These are phyloP conservation scores for Trisateles emortualis DNA, from an alignment of 2,888 invertebrate genomes.

Conservation along the genomic window DNA sequence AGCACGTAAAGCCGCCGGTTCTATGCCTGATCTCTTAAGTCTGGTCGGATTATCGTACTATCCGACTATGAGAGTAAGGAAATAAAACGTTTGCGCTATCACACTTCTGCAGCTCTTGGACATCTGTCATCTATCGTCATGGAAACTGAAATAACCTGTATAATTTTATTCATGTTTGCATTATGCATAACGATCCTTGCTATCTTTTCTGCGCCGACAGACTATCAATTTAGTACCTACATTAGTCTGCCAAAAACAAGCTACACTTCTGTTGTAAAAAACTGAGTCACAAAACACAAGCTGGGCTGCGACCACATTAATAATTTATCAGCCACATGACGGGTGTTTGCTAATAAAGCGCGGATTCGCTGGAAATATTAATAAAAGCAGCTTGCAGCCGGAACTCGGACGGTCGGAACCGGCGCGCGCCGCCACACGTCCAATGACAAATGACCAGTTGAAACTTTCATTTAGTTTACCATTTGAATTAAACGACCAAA, in stretches of 20 bases:
- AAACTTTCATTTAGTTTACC: conserved; percentile 80
- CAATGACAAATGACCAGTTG: conserved; percentile 83
- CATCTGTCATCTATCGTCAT: no score
- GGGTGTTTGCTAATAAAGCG: conserved; percentile 87
- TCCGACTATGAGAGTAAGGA: no score
- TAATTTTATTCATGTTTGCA: no score
- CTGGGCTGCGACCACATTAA: conserved; percentile 83
- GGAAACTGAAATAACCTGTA: no score
- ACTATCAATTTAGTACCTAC: conserved; percentile 30
- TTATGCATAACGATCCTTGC: no score
- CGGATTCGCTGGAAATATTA: conserved; percentile 85
- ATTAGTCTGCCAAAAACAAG: conserved; percentile 47
- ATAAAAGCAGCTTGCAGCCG: conserved; percentile 84
- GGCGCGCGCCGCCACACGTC: conserved; percentile 54
- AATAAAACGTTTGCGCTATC: no score
- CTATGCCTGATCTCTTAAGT: no score
- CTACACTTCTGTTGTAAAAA: conserved; percentile 57
- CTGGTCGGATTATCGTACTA: no score
- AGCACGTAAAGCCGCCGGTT: no score
- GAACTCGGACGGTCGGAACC: conserved; percentile 71
- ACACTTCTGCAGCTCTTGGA: no score
- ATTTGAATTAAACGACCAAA: conserved; percentile 73
- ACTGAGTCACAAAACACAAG: conserved; percentile 73
- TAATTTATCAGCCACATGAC: conserved; percentile 87
- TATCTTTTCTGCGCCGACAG: conserved; percentile 9